Base-by-base conservation (phyloP, 2,113 vertebrate species). In the Hiodon tergisus region DNA sequence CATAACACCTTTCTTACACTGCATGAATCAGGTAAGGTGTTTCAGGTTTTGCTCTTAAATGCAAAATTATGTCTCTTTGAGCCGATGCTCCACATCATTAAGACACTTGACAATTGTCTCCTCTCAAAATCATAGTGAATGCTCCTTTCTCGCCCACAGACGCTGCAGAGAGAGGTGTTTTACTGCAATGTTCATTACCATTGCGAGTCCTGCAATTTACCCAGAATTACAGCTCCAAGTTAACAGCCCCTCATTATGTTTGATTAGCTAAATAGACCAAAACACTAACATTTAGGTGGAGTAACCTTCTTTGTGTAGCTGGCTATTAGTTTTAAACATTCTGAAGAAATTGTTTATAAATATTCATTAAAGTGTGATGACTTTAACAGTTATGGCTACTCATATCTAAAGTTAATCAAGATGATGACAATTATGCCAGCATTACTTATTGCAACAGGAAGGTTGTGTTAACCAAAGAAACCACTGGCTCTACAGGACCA, bases 41-140 rank as follows among this genome's bases (percentile, higher is more conserved):
- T n/a, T 31, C 31, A 31, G 31, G 7, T 10, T 1, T 10, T 57
- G 54, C 48, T 11, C 11, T 47, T 48, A 46, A 46, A 66, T 66
- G 31, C 46, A 47, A 66, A 48, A 47, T 10, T 10, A 60, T 47
- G 31, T 31, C 16, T 47, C 63, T 66, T 66, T 11, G 11, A 66
- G 52, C 71, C 80, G 60, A 47, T 62, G 52, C 17, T 31, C 17
- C 57, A 51, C 2, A 62, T 65, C 46, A 55, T 3, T 76, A 53
- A 66, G 85, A 80, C 73, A 74, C 47, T 78, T 16, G n/a, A 2
- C 31, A 31, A 31, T 67, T 53, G 4, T 72, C 31, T 31, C 78
- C 83, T 76, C 48, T 60, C 78, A 66, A 75, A 81, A 77, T 79
- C 54, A 81, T 81, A 68, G 71, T 77, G 69, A 8, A 76, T 74